Evolutionary conservation across 2,888 invertebrate species (phyloP), one percentile per base, ranked within the genome.

Genomic region (Syrphus vitripennis): DNA sequence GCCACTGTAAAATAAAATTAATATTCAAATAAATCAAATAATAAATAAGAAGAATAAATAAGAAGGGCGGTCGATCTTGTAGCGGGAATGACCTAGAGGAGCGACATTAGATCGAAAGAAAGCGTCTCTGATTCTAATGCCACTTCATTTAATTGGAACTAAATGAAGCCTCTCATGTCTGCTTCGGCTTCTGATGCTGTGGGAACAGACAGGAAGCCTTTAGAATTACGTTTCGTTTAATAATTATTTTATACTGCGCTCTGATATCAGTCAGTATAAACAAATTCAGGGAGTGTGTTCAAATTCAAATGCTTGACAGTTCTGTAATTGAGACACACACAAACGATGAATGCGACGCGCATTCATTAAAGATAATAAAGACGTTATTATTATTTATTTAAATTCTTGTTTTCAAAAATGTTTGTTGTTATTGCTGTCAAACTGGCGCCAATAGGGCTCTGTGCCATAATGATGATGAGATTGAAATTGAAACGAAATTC

Each of bases 251-350:
- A 21, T 21, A 37, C 29, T 42, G 42, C 65, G 16, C 63, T 42
- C 10, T 45, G 45, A 65, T 65, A 45, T 31, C 45, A 31, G 9
- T 48, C 19, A 21, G 19, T 10, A 34, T 34, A 34, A 9, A 34
- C 3, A 9, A 34, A 29, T 10, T 34, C 10, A 10, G 12, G 3
- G 3, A 48, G 19, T 61, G 29, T 45, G 65, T 65, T 65, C 45
- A 65, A 65, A 65, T 65, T 65, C 65, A 65, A 65, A 65, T 45
- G 65, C 65, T 31, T 65, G 65, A 45, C 65, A 65, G 65, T 65
- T 65, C 16, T 42, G 65, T 65, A 65, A 65, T 65, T 65, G 65
- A 65, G 65, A 29, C 45, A 45, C 19, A 29, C 45, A 45, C 19
- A 65, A 65, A 65, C 65, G 65, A 65, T 65, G 16, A n/a, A n/a